phyloP scores from a whole-genome alignment of 1,140 invertebrate genomes.

The Ridgeia piscesae region DNA sequence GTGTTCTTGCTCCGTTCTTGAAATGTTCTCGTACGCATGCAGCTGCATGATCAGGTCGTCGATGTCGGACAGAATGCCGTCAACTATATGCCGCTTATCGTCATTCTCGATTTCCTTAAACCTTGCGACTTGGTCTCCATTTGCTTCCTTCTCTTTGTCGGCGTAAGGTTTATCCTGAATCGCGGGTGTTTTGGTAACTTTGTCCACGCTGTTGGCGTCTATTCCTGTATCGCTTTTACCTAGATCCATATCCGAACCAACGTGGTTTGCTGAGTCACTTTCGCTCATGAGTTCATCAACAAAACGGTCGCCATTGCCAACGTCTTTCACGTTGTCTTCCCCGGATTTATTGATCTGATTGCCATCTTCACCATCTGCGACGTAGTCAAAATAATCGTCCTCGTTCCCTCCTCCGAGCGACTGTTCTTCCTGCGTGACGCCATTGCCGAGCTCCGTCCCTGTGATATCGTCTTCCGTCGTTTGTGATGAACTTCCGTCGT shows the following conservation, averaged over 20 bases:
- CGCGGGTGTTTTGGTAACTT: neutral
- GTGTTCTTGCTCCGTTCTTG: neutral
- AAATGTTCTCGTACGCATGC: neutral
- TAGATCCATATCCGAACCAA: neutral
- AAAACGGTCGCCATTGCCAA: neutral
- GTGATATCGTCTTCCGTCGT: neutral
- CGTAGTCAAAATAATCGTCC: neutral
- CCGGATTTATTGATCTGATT: neutral
- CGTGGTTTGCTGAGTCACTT: neutral
- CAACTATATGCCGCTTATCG: neutral
- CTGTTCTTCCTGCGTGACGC: neutral
- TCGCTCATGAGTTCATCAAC: neutral
- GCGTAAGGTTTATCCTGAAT: neutral
- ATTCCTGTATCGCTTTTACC: neutral
- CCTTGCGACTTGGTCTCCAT: neutral
- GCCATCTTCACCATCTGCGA: neutral
- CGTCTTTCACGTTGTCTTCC: neutral
- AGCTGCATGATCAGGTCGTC: neutral
- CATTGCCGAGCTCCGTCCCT: neutral
- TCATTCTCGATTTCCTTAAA: neutral
- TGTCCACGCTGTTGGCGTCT: neutral
- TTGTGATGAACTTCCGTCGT: neutral
- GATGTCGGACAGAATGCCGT: neutral
- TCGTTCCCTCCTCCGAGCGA: neutral
- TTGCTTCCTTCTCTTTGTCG: neutral